Evolutionary conservation across 2,888 invertebrate genomes (phyloP), one percentile per base, ranked within the genome.

Genomic region (Cryptus viduatorius): DNA sequence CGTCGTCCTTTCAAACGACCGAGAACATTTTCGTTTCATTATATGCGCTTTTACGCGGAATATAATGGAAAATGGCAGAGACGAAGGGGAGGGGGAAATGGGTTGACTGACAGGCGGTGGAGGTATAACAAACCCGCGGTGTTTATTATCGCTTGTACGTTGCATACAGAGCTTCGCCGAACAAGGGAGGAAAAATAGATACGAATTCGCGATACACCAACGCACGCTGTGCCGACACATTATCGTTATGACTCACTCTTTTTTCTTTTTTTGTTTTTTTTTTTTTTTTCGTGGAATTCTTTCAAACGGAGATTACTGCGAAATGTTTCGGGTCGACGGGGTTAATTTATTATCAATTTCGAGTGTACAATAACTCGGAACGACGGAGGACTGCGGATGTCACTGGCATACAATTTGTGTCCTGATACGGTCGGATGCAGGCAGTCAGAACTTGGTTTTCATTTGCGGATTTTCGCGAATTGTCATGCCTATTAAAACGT

Each of bases 301-400:
- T 79, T 76, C 37, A 12, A 73, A 78, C 50, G 50, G 65, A 61
- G 50, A 82, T 78, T 48, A 48, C 65, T 31, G 48, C 31, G 2
- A 56, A 37, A 46, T 37, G 53, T 44, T 16, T 46, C 61, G 50
- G 10, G 61, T 73, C 61, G 31, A 73, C 29, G 24, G 44, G 73
- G 69, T 56, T 71, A 61, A 79, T 84, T 68, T 65, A 59, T 78
- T 78, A 79, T 84, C 78, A 75, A 79, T 65, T 75, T 24, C 61
- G 73, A 73, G 8, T 14, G 71, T 76, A 12, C 69, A 31, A 64
- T 42, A 16, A 68, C 3, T 65, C 61, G 50, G 12, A 8, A 12
- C 24, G 50, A 37, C 59, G 29, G 4, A 12, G n/a, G 50, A 37
- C 59, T 12, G 69, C 61, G 31, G 14, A 4, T n/a, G 78, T 69